Conservation (phyloP, 2,113 vertebrate genomes). For the Panthera tigris region DNA sequence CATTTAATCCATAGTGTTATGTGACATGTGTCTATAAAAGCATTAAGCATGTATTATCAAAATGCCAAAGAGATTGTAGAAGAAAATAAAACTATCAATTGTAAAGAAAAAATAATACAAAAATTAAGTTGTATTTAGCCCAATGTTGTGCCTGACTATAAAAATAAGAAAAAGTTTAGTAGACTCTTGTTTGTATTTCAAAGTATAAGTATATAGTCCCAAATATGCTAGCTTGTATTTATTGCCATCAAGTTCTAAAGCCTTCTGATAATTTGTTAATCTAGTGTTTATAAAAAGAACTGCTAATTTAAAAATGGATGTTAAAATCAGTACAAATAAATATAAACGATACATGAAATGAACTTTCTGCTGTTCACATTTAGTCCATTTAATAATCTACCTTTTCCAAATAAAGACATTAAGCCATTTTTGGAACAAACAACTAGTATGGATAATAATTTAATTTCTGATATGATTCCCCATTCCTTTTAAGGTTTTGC, state of each 20-base stretch:
- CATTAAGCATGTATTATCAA: neutral
- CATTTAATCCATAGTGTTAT: neutral
- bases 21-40: neutral
- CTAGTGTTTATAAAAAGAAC: neutral
- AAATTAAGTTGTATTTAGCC: neutral
- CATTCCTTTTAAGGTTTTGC: neutral
- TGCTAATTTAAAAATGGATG: neutral
- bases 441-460: neutral
- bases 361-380: neutral
- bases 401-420: neutral
- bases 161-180: neutral
- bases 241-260: neutral
- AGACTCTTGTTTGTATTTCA: neutral
- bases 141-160: neutral
- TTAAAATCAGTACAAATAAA: conserved; percentile 11
- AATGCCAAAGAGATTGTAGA: neutral
- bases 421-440: neutral
- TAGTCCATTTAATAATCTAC: neutral
- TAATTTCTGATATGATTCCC: neutral
- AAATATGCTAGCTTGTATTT: neutral
- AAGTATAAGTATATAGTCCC: neutral
- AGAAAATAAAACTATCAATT: neutral
- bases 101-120: neutral
- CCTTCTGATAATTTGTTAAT: neutral
- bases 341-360: neutral